Evolutionary conservation across 2,797 vertebrate genomes (phyloP).

Genomic region (Centroberyx gerrardi): DNA sequence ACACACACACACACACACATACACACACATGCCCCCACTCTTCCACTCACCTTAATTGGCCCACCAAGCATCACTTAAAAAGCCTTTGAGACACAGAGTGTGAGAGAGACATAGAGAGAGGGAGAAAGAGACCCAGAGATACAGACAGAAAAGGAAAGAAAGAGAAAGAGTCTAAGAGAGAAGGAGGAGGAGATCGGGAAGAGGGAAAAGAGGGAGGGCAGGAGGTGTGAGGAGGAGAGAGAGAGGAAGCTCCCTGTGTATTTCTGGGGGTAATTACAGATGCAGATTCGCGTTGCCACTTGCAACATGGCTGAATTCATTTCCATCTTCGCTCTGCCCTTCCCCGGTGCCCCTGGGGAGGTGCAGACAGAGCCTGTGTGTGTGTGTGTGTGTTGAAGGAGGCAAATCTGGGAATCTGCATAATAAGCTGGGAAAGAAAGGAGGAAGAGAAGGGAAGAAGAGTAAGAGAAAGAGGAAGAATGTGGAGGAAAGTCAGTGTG

Average conservation of each 20-base stretch:
- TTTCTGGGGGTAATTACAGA: constrained; percentile 90
- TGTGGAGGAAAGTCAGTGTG: constrained; percentile 15
- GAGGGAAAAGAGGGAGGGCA: constrained; percentile 73
- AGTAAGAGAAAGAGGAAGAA: constrained; percentile 50
- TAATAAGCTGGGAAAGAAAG: constrained; percentile 81
- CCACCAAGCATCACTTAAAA: constrained; percentile 88
- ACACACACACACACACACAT: constrained; percentile 27
- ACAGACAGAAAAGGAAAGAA: constrained; percentile 70
- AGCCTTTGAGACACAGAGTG: constrained; percentile 85
- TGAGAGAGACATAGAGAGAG: constrained; percentile 75
- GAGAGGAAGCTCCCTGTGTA: constrained; percentile 78
- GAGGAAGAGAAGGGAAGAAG: constrained; percentile 58
- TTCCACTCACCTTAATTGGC: constrained; percentile 88
- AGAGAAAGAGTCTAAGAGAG: constrained; percentile 50
- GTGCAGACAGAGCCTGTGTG: constrained; percentile 64
- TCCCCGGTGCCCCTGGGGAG: constrained; percentile 86
- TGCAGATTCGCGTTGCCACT: constrained; percentile 90
- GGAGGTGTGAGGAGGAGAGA: constrained; percentile 66
- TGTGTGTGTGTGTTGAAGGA: constrained; percentile 62
- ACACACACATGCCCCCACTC: constrained; percentile 45
- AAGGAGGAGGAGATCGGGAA: constrained; percentile 60
- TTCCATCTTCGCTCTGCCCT: constrained; percentile 88
- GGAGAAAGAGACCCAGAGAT: constrained; percentile 71
- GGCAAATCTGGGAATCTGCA: constrained; percentile 83
- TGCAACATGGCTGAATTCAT: constrained; percentile 91